phyloP scores from a whole-genome alignment of 2,888 invertebrate genomes.

The Mythimna ferrago region DNA sequence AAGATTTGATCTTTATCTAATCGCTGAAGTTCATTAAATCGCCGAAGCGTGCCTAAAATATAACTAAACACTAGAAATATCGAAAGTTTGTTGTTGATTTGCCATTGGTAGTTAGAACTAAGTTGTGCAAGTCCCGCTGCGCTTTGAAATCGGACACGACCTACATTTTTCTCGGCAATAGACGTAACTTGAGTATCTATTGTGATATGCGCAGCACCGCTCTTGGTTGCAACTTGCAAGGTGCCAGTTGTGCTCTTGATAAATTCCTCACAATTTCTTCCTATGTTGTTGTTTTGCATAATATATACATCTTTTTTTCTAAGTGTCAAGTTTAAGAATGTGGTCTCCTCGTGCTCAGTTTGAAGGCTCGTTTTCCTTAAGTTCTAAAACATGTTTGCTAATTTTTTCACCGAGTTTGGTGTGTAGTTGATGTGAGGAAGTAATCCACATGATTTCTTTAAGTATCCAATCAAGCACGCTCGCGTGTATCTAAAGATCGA shows the following conservation, averaged over 20 bases:
- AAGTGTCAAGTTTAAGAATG: conserved; percentile 42
- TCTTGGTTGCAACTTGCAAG: conserved; percentile 49
- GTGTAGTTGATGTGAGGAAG: conserved; percentile 34
- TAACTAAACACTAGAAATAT: conserved; percentile 61
- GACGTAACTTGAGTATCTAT: conserved; percentile 78
- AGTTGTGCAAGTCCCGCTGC: conserved; percentile 80
- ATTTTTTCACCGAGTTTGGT: conserved; percentile 5
- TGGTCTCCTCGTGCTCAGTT: conserved; percentile 4
- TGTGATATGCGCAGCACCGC: conserved; percentile 71
- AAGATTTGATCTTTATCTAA: conserved; percentile 68
- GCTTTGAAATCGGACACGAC: conserved; percentile 85
- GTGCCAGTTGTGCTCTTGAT: conserved; percentile 38
- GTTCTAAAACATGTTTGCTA: conserved; percentile 34
- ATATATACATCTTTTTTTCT: conserved; percentile 24
- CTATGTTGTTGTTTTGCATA: conserved; percentile 36
- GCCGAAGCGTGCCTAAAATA: conserved; percentile 28
- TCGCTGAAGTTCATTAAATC: conserved; percentile 49
- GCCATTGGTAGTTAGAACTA: conserved; percentile 67
- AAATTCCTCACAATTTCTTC: conserved; percentile 45
- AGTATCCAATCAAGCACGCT: conserved; percentile 28
- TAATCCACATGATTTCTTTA: conserved; percentile 21
- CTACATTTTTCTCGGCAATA: conserved; percentile 84
- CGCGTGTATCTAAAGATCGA: conserved; percentile 26
- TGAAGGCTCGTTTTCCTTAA: conserved; percentile 40
- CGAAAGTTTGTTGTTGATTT: conserved; percentile 68